Base-by-base conservation (phyloP, 2,113 vertebrate genomes). In the Platycercus adscitus region DNA sequence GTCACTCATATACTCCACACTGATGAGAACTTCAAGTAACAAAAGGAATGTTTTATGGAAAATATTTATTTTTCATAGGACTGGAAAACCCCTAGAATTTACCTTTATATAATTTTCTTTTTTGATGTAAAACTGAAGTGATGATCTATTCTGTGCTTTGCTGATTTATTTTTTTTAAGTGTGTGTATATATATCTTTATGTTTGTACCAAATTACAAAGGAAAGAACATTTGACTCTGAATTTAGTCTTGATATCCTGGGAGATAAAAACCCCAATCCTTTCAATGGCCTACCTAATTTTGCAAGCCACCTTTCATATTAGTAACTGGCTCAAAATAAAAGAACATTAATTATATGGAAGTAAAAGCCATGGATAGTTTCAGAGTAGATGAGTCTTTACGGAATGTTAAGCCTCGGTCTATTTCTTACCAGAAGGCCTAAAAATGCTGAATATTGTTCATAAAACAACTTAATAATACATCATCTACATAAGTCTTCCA, bases 211-310 rank as follows among this genome's bases (percentile, higher is more conserved):
- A 87, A 75, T 12, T 55, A 76, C 50, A 85, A 91, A 85, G 35
- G 39, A 56, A 90, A 66, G 46, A 72, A 53, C 0, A 3, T 50
- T 80, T 72, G 26, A 63, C 19, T 90, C 28, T 46, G 49, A 83
- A 26, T 43, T 75, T 69, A 86, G 23, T 84, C 17, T 35, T 71
- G 65, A 58, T 93, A 64, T 53, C 46, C 39, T 35, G 33, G 17
- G 50, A 79, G 7, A 41, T 37, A 81, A 64, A 58, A 63, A 78
- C 28, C 37, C 0, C 9, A 26, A 7, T 43, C 8, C 11, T 76
- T 91, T 81, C 71, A 94, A 66, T 76, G 39, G 55, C 16, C n/a
- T 91, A 49, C 28, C 11, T 83, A 92, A 90, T 94, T 96, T 90
- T 13, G 53, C 37, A 63, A 75, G 58, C 86, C 33, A 52, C 25